Evolutionary conservation across 2,797 vertebrate genomes (phyloP).

Genomic region (Mormyrops attenuatus): DNA sequence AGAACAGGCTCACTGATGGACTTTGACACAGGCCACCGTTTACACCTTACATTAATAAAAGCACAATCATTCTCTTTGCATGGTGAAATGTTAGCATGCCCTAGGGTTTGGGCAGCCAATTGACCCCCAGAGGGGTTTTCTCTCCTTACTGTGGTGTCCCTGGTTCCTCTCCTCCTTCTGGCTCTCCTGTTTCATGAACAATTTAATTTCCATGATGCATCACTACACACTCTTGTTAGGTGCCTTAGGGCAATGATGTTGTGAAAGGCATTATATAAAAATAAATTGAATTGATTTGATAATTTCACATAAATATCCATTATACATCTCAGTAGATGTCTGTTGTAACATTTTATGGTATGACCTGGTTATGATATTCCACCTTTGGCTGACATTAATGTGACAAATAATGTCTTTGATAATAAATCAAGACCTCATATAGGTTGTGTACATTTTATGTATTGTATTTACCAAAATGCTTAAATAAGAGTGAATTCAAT

Average conservation of each 20-base stretch:
- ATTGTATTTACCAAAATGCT: not conserved
- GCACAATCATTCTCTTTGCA: not conserved
- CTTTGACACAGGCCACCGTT: not conserved
- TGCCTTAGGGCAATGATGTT: not conserved
- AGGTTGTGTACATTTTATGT: not conserved
- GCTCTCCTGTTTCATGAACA: not conserved
- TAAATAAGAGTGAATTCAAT: not conserved
- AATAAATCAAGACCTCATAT: not conserved
- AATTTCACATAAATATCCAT: not conserved
- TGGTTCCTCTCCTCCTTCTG: not conserved
- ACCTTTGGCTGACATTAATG: not conserved
- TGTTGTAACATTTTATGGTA: not conserved
- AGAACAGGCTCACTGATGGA: not conserved
- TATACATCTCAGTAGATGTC: not conserved
- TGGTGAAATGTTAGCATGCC: not conserved
- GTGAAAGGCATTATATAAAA: conserved; percentile 2
- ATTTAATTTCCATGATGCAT: not conserved
- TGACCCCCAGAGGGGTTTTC: not conserved
- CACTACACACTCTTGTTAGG: not conserved
- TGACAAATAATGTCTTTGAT: not conserved
- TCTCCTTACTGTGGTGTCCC: not conserved
- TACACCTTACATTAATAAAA: not conserved
- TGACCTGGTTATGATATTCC: not conserved
- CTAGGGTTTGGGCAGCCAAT: not conserved
- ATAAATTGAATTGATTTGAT: not conserved